A percentile compares a stretch with the other conserved stretches of the same genome.
These are phyloP conservation scores for Galbula dea DNA, from an alignment of 2,113 vertebrate genomes.

Conservation along the genomic window DNA sequence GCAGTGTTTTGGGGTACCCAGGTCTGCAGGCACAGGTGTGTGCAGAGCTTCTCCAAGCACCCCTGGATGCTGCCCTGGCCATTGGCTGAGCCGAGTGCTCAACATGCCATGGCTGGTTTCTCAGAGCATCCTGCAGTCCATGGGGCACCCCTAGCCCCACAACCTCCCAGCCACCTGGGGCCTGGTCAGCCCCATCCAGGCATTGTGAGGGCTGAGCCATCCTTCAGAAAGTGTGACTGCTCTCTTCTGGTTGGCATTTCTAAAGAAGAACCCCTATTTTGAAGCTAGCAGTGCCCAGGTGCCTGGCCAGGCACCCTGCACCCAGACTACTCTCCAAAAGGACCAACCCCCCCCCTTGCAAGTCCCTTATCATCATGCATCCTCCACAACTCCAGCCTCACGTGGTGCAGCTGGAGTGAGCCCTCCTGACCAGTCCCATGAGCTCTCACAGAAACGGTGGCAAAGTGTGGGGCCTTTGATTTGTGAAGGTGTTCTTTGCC, in stretches of 20 bases:
- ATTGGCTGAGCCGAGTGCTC: accelerated
- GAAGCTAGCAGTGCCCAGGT: neutral
- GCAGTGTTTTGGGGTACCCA: accelerated
- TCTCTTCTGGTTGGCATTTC: neutral
- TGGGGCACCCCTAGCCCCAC: neutral
- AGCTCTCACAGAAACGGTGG: neutral
- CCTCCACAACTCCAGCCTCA: neutral
- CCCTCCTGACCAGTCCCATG: neutral
- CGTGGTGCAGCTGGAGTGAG: neutral
- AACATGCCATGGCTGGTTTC: accelerated
- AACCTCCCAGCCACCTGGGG: neutral
- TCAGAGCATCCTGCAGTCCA: too few relatives aligned
- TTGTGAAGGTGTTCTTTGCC: neutral
- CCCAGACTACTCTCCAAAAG: neutral
- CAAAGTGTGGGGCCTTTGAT: neutral
- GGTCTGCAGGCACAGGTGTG: accelerated
- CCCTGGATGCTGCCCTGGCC: neutral
- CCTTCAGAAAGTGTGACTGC: neutral
- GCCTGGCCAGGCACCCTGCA: accelerated
- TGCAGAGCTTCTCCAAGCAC: neutral
- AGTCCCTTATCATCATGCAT: neutral
- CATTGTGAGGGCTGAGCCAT: neutral
- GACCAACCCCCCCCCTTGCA: neutral
- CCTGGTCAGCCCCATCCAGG: neutral
- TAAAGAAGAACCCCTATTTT: neutral